Base-by-base conservation (phyloP, 2,113 vertebrate genomes). In the Orthonyx spaldingii region DNA sequence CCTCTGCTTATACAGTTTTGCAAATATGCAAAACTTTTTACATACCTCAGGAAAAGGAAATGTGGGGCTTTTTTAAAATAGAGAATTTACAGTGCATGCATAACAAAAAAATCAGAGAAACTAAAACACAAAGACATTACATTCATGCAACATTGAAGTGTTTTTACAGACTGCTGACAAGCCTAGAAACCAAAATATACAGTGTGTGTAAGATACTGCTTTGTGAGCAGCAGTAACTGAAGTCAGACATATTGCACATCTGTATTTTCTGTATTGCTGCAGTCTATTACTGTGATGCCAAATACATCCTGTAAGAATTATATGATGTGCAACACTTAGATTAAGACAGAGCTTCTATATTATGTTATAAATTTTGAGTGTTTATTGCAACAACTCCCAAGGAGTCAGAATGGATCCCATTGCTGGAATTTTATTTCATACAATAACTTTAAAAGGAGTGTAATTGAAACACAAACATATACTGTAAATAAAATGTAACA, bases 91-190 rank as follows among this genome's bases (percentile, higher is more conserved):
- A 90, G n/a, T 0, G 1, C 46, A 35, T 0, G 5, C 41, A 79
- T 10, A n/a, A 82, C 49, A 49, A 92, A 69, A 93, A 89, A 61
- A 61, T 22, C 11, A 70, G 44, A 59, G 49, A 71, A 93, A 76
- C 37, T 49, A 57, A 53, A 91, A 46, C 57, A 84, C 46, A 79
- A 79, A 83, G 55, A 79, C 6, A 3, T 60, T 78, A 63, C 3
- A 0, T 78, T 84, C 56, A 46, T 42, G 55, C 70, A 89, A 91
- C 75, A 59, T 37, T 88, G 30, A 94, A 83, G 71, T 70, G 59
- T 72, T 94, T 83, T 63, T 56, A 69, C 39, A 72, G 66, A 47
- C 68, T 85, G 75, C 78, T 90, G 94, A 94, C 75, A 91, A 91
- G 78, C 59, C 50, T 15, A 85, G 81, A 91, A 93, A 88, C 33